Percentiles rank a stretch among this genome's conserved stretches.
phyloP scores from a whole-genome alignment of 2,797 vertebrate genomes.

The Tragelaphus oryx region DNA sequence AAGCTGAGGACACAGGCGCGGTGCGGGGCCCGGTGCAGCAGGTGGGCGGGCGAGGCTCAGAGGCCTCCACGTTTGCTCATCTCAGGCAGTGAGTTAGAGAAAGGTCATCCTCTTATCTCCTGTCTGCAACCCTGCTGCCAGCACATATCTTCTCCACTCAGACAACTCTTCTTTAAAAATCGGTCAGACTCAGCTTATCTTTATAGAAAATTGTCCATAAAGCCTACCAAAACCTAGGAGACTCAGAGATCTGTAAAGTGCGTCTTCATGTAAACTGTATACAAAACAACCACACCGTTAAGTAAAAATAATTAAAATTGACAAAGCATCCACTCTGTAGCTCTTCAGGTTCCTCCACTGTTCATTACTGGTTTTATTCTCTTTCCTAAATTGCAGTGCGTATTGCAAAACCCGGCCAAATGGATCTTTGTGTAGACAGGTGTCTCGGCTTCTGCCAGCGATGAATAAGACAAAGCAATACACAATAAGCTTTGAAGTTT shows the following conservation, averaged over 20 bases:
- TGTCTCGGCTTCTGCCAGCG: background rate
- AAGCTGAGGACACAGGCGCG: accelerated
- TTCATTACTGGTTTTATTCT: slow-evolving; percentile 11
- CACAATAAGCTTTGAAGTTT: background rate
- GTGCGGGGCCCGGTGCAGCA: accelerated
- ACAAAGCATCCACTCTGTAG: background rate
- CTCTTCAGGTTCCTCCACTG: background rate
- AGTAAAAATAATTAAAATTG: background rate
- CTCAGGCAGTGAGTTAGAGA: background rate
- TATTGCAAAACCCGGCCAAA: background rate
- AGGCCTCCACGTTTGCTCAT: background rate
- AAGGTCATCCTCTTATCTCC: background rate
- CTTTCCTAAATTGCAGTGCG: slow-evolving; percentile 6
- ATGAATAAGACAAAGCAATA: background rate
- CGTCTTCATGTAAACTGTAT: background rate
- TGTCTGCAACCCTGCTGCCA: background rate
- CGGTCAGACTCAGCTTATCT: background rate
- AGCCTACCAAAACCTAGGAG: background rate
- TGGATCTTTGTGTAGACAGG: background rate
- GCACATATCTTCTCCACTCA: background rate
- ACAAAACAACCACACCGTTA: background rate
- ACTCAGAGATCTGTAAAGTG: background rate
- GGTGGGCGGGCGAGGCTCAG: accelerated
- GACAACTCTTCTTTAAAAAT: background rate
- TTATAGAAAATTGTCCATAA: background rate